These are phyloP conservation scores for Recurvirostra avosetta DNA, from an alignment of 2,113 vertebrate species.

Conservation along the genomic window DNA sequence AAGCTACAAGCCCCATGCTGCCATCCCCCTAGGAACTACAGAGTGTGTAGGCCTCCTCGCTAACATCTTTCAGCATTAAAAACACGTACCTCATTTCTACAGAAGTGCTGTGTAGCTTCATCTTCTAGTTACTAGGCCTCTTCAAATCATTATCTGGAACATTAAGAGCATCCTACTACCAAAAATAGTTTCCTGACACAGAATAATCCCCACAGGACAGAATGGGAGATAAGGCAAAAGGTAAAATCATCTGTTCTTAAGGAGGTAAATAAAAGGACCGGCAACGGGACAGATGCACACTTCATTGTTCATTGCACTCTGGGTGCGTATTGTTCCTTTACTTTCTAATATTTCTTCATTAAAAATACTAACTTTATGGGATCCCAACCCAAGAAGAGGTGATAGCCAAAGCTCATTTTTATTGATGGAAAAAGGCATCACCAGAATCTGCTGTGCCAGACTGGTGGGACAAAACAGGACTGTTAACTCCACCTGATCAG, in stretches of 20 bases:
- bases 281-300: background rate
- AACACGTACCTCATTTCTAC: rapidly evolving
- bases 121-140: background rate
- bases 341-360: background rate
- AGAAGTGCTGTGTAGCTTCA: background rate
- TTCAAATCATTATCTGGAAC: background rate
- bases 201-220: background rate
- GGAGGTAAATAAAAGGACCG: background rate
- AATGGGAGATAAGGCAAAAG: background rate
- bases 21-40: background rate
- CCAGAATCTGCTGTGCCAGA: background rate
- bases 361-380: background rate
- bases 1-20: background rate
- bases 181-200: background rate
- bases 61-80: background rate
- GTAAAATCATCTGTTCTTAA: background rate
- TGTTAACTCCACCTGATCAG: background rate
- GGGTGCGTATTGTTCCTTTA: background rate
- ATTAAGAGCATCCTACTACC: background rate
- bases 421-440: background rate
- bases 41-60: rapidly evolving
- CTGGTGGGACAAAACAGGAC: background rate
- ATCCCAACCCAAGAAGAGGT: background rate
- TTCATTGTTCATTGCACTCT: background rate
- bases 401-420: background rate